Evolutionary conservation across 2,113 vertebrate species (phyloP).

Genomic region (Brachypteracias leptosomus): DNA sequence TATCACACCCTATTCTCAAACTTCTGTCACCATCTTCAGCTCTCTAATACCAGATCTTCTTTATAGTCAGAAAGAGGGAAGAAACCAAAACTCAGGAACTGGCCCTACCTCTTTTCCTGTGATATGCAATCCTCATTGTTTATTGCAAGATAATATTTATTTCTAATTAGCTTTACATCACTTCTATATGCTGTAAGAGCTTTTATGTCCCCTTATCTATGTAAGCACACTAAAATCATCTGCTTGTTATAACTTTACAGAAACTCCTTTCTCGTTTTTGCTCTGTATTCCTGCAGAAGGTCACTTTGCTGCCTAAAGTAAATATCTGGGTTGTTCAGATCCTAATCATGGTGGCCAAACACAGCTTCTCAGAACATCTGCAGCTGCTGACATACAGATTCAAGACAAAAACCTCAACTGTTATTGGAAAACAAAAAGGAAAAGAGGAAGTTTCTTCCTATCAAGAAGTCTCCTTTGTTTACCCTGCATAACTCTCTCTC

Average conservation of each 20-base stretch:
- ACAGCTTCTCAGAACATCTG: background rate
- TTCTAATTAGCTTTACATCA: background rate
- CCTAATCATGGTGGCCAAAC: rapidly evolving
- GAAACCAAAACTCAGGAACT: background rate
- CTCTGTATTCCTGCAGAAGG: background rate
- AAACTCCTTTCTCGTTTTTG: background rate
- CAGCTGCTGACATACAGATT: background rate
- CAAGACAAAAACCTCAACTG: background rate
- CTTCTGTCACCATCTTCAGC: background rate
- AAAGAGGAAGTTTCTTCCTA: background rate
- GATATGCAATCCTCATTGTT: background rate
- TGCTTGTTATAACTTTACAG: background rate
- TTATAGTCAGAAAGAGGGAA: background rate
- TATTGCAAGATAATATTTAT: background rate
- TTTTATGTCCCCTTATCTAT: background rate
- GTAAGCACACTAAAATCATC: background rate
- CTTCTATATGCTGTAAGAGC: background rate
- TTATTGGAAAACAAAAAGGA: background rate
- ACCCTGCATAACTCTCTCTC: background rate
- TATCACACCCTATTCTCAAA: background rate
- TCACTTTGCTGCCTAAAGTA: background rate
- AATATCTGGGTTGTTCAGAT: background rate
- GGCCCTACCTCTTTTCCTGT: background rate
- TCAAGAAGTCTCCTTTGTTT: background rate
- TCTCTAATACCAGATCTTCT: background rate